Conservation (phyloP, 2,888 invertebrate genomes). For the Malacosoma neustria region DNA sequence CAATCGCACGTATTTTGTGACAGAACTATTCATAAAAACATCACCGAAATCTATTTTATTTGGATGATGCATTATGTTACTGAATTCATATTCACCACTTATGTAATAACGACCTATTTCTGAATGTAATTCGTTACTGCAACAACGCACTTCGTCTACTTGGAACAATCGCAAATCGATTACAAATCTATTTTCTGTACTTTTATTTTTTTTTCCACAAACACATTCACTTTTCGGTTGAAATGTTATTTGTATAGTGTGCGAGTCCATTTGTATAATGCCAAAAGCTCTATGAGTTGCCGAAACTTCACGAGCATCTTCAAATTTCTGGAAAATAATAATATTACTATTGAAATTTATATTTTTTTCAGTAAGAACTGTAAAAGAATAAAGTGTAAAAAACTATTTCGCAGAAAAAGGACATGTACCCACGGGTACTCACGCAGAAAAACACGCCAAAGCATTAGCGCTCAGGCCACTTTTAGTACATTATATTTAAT, state of each 20-base stretch:
- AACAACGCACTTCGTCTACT: constrained; percentile 46
- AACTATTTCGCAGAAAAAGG: no score
- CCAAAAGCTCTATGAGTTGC: constrained; percentile 56
- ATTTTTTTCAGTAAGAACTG: no score
- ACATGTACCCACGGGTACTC: no score
- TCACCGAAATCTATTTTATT: constrained; percentile 55
- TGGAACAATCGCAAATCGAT: constrained; percentile 53
- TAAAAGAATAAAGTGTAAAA: no score
- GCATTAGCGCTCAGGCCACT: no score
- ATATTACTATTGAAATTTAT: no score
- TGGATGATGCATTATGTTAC: constrained; percentile 60
- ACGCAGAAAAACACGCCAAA: no score
- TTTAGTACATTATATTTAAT: no score
- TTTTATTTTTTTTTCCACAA: constrained; percentile 32
- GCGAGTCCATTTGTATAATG: constrained; percentile 28
- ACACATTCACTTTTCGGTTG: constrained; percentile 54
- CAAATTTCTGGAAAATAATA: constrained; percentile 49
- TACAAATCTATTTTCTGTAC: constrained; percentile 46
- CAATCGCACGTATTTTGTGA: constrained; percentile 46
- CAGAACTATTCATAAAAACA: constrained; percentile 42
- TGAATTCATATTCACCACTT: constrained; percentile 70
- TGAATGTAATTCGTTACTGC: constrained; percentile 46
- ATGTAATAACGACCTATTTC: constrained; percentile 71
- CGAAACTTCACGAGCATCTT: constrained; percentile 56
- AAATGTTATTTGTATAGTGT: constrained; percentile 41